phyloP scores from a whole-genome alignment of 23 tunicate genomes.

The Trididemnum miniatum region DNA sequence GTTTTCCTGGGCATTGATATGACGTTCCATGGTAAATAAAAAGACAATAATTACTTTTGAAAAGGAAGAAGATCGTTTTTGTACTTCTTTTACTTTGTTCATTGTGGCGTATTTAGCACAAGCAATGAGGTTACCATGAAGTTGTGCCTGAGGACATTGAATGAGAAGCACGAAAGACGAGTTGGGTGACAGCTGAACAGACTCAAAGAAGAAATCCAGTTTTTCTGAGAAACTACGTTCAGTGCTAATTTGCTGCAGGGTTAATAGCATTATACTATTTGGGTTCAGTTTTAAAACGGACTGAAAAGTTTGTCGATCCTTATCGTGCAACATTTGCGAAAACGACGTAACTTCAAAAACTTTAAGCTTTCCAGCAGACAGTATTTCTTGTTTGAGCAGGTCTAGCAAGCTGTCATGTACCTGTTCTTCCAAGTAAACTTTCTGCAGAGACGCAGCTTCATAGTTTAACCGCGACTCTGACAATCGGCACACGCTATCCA shows the following conservation, averaged over 20 bases:
- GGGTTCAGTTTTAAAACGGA: not conserved
- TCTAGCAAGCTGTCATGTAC: slow-evolving; percentile 30
- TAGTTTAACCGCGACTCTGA: slow-evolving; percentile 30
- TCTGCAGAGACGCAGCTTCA: slow-evolving; percentile 22
- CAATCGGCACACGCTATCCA: slow-evolving; percentile 63
- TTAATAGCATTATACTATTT: slow-evolving; percentile 42
- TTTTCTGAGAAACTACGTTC: slow-evolving; percentile 30
- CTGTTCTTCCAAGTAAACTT: slow-evolving; percentile 29
- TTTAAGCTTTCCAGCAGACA: not conserved
- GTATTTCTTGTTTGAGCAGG: not conserved
- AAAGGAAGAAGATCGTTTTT: not conserved
- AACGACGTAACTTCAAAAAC: slow-evolving; percentile 45
- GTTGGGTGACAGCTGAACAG: not conserved
- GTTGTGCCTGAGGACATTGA: slow-evolving; percentile 59
- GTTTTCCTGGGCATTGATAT: not conserved
- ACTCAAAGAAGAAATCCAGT: slow-evolving; percentile 26
- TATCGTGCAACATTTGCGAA: slow-evolving; percentile 43
- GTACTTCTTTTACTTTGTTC: slow-evolving; percentile 48
- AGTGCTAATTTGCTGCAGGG: slow-evolving; percentile 55
- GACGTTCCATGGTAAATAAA: slow-evolving; percentile 43
- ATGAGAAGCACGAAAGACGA: slow-evolving; percentile 28
- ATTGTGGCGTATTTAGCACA: slow-evolving; percentile 60
- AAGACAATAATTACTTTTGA: slow-evolving; percentile 22
- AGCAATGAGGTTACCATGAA: slow-evolving; percentile 41
- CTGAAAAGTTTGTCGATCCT: slow-evolving; percentile 36